Conservation (phyloP, 2,113 vertebrate species). For the Trematocara marginatum region DNA sequence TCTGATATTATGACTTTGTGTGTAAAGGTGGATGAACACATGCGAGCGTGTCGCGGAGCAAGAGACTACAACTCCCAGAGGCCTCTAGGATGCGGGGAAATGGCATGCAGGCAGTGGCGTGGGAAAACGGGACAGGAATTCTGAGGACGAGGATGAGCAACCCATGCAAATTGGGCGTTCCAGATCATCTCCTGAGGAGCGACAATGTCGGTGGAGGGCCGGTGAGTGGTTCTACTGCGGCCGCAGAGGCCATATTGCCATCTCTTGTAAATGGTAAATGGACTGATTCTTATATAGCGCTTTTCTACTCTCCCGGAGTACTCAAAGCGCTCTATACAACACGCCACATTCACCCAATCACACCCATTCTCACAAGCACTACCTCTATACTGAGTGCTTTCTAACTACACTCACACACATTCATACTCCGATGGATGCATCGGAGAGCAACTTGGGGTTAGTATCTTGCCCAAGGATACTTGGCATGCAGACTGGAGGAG, state of each 20-base stretch:
- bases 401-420: too few relatives aligned
- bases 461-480: too few relatives aligned
- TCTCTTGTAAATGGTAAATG: neutral
- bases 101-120: neutral
- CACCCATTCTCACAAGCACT: too few relatives aligned
- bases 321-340: too few relatives aligned
- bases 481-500: too few relatives aligned
- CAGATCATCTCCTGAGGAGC: neutral
- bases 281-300: too few relatives aligned
- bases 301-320: too few relatives aligned
- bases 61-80: neutral
- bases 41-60: neutral
- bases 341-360: too few relatives aligned
- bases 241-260: neutral
- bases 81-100: neutral
- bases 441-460: too few relatives aligned
- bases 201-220: neutral
- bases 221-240: neutral
- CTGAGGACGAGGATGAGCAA: neutral
- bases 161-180: neutral
- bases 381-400: too few relatives aligned
- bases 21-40: neutral
- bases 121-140: neutral
- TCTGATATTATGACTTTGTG: neutral
- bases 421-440: too few relatives aligned